Base-by-base conservation (phyloP, 1,140 invertebrate genomes). In the Nebria ingens region DNA sequence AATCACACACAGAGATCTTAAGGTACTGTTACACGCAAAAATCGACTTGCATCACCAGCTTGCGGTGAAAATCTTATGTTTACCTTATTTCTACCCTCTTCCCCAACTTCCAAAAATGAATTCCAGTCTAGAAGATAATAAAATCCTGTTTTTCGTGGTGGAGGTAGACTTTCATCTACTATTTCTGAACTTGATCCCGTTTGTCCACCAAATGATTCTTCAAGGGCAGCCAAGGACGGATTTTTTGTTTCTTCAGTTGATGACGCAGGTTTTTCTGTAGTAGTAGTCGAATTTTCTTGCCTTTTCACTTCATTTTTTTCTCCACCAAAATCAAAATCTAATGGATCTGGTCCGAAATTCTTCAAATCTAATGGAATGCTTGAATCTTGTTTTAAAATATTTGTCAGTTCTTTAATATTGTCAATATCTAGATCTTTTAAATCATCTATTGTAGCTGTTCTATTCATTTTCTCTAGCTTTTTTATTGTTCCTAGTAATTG, bases 51-150 rank as follows among this genome's bases (percentile, higher is more conserved):
- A 68, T 90, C 85, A 1, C 88, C 88, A 42, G 84, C 77, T 73
- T 86, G 87, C 0, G 88, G 88, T 55, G 84, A 78, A 61, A 90
- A 87, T 60, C 83, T 78, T 59, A 91, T 76, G 64, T 87, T 85
- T 1, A 90, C 81, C 69, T 84, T 83, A 52, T 80, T 82, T 21
- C 82, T 81, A 52, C 80, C 83, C n/a, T 87, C 84, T 52, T 79
- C 73, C 20, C 87, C 87, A 2, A 90, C 86, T 66, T 89, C 86
- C 2, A 90, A 71, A 62, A 91, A 91, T 12, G 84, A 80, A 63
- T 91, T 90, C 87, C 87, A 89, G 64, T 91, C 88, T 1, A 89
- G 72, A 52, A 89, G 76, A 69, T 88, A 89, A 64, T 90, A 91
- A 45, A 91, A 80, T 1, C 88, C 88, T 54, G 82, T 88, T 64